phyloP scores from a whole-genome alignment of 2,113 vertebrate species.

The Tapirus terrestris region DNA sequence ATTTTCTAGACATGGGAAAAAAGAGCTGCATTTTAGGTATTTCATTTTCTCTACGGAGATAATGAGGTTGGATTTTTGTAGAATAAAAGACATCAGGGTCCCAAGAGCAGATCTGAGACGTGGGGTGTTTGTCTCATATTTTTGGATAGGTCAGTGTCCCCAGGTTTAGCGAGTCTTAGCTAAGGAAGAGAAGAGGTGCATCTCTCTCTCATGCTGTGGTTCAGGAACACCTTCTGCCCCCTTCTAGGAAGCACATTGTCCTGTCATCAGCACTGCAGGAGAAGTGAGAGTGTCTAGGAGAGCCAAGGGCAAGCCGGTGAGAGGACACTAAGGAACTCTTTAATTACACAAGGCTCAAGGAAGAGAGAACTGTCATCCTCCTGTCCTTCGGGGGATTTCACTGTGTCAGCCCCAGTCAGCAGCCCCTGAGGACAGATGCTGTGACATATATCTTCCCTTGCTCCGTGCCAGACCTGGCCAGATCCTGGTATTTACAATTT shows the following conservation, averaged over 20 bases:
- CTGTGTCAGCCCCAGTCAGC: conserved; percentile 75
- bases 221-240: background rate
- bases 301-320: conserved; percentile 74
- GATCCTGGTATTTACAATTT: conserved; percentile 73
- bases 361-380: conserved; percentile 73
- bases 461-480: conserved; percentile 57
- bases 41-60: background rate
- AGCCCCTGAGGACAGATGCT: conserved; percentile 70
- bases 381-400: conserved; percentile 57
- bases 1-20: background rate
- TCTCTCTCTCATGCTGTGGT: background rate
- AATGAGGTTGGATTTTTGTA: background rate
- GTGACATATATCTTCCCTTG: conserved; percentile 61
- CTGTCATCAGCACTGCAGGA: background rate
- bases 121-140: background rate
- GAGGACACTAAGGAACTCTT: conserved; percentile 72
- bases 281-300: background rate
- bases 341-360: conserved; percentile 74
- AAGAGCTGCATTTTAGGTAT: background rate
- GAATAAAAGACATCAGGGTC: background rate
- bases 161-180: background rate
- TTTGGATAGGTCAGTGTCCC: background rate
- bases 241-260: background rate
- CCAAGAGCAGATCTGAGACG: background rate
- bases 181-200: background rate